A percentile compares a stretch with the other conserved stretches of the same genome.
Evolutionary conservation across 2,113 vertebrate species (phyloP).

Genomic region (Synchiropus splendidus): DNA sequence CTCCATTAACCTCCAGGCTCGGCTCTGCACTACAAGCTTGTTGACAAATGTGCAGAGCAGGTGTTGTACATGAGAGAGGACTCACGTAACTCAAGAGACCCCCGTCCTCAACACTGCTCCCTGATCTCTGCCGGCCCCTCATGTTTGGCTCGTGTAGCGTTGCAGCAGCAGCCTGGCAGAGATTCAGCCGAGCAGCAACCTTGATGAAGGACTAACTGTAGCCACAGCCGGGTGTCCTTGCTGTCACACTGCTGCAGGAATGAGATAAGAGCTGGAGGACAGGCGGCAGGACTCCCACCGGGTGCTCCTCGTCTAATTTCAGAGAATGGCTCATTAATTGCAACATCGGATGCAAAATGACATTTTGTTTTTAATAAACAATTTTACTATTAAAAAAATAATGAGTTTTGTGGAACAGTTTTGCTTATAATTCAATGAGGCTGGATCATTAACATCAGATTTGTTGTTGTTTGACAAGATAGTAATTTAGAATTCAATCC

Average conservation of each 20-base stretch:
- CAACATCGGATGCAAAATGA: neutral
- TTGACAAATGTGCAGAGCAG: constrained; percentile 56
- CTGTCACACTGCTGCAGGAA: constrained; percentile 42
- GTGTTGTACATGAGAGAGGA: constrained; percentile 51
- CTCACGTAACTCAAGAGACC: constrained; percentile 49
- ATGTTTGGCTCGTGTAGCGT: constrained; percentile 19
- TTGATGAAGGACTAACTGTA: constrained; percentile 52
- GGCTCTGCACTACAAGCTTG: constrained; percentile 46
- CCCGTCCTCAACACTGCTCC: constrained; percentile 32
- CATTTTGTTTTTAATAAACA: neutral
- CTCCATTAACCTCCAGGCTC: constrained; percentile 54
- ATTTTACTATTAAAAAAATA: no score
- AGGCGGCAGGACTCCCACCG: constrained; percentile 12
- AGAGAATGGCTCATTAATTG: neutral
- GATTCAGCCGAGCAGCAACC: constrained; percentile 45
- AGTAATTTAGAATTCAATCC: no score
- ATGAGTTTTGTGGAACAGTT: no score
- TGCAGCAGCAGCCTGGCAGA: constrained; percentile 16
- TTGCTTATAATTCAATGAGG: neutral
- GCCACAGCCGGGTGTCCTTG: constrained; percentile 42
- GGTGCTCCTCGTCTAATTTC: neutral
- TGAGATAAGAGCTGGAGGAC: constrained; percentile 45
- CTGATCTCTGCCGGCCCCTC: constrained; percentile 6
- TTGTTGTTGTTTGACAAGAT: no score
- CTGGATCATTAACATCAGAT: no score